Evolutionary conservation across 2,113 vertebrate species (phyloP).

Genomic region (Ariopsis seemanni): DNA sequence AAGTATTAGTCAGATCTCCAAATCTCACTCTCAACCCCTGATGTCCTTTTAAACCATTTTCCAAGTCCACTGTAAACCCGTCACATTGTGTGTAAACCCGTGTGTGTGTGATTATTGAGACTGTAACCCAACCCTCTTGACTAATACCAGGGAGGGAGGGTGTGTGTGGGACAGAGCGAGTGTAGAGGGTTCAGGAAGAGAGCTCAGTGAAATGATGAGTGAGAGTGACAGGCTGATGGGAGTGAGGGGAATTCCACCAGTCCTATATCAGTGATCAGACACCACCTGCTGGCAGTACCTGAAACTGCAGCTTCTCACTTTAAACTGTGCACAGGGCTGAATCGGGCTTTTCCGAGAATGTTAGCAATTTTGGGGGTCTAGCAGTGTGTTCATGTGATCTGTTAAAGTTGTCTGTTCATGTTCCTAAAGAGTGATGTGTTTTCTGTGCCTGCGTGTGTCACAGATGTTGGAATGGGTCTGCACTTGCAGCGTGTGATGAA

Average conservation of each 20-base stretch:
- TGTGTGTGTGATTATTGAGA: not conserved
- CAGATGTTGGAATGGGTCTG: conserved; percentile 79
- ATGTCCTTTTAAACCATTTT: not conserved
- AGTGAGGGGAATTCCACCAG: conserved; percentile 30
- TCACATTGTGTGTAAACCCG: not conserved
- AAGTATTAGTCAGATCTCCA: not conserved
- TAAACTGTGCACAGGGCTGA: not conserved
- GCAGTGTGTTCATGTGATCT: not conserved
- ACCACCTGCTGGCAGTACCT: conserved; percentile 26
- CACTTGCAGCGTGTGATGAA: conserved; percentile 84
- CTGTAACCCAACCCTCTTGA: not conserved
- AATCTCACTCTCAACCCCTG: not conserved
- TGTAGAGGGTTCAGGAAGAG: conserved; percentile 14
- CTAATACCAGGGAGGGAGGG: not conserved
- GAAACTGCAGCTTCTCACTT: not conserved
- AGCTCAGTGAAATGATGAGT: conserved; percentile 11
- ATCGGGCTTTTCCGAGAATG: not conserved
- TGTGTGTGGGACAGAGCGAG: not conserved
- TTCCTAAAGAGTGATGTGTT: not conserved
- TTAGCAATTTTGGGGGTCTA: not conserved
- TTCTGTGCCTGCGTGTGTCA: not conserved
- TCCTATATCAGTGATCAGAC: not conserved
- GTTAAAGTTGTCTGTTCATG: no score
- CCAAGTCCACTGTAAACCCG: not conserved
- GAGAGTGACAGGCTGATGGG: conserved; percentile 16